A percentile compares a stretch with the other conserved stretches of the same genome.
These are phyloP conservation scores for Mycteria americana DNA, from an alignment of 2,797 vertebrate species.

Conservation along the genomic window DNA sequence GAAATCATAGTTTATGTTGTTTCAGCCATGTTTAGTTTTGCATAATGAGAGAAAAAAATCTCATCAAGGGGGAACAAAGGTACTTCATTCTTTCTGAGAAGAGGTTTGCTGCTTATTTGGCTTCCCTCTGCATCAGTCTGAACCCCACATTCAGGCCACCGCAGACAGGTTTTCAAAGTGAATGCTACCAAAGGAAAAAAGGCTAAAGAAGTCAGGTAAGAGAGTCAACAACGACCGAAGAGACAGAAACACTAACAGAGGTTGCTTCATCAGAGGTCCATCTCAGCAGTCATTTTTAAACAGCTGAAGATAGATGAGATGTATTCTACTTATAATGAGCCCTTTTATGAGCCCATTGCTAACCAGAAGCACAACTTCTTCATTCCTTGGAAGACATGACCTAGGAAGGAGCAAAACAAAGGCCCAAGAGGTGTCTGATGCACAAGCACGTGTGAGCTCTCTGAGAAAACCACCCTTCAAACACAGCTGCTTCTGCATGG, in stretches of 20 bases:
- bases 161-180: background rate
- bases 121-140: background rate
- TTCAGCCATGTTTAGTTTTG: background rate
- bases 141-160: background rate
- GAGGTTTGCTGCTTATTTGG: background rate
- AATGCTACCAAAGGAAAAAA: background rate
- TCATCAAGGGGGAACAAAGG: background rate
- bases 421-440: background rate
- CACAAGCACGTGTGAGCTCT: fast-evolving
- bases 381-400: background rate
- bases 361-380: background rate
- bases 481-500: background rate
- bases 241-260: background rate
- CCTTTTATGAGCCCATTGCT: background rate
- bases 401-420: background rate
- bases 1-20: background rate
- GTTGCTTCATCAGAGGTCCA: background rate
- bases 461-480: background rate
- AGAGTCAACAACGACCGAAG: background rate
- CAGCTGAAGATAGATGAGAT: background rate
- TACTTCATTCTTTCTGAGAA: background rate
- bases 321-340: background rate
- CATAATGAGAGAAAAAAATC: background rate
- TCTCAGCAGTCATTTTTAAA: background rate
- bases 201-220: background rate